These are phyloP conservation scores for Halisarca cf. caerulea DNA, from an alignment of 37 sponge, comb jelly and placozoan genomes.

Conservation along the genomic window DNA sequence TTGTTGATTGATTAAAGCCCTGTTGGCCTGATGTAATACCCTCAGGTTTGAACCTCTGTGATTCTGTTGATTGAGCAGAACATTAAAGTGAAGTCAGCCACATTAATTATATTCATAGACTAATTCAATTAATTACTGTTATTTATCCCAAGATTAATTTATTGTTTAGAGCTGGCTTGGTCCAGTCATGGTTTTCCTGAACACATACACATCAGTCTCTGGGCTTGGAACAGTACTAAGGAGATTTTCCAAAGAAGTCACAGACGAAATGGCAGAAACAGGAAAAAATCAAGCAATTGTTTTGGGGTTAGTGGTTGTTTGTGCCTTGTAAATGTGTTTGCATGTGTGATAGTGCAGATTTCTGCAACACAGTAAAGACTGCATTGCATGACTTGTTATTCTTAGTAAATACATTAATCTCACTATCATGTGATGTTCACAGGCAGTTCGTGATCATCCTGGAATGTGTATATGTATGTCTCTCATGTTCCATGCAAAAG, in stretches of 20 bases:
- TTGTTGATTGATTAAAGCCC: too few relatives aligned
- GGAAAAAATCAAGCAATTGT: constrained; percentile 39
- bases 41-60: too few relatives aligned
- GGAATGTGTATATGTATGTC: too few relatives aligned
- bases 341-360: not conserved
- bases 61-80: not conserved
- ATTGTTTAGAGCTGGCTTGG: constrained; percentile 76
- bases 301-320: constrained; percentile 44
- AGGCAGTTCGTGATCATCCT: too few relatives aligned
- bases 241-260: constrained; percentile 12
- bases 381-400: too few relatives aligned
- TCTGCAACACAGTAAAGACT: too few relatives aligned
- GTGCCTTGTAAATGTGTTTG: not conserved
- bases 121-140: too few relatives aligned
- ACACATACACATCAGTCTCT: not conserved
- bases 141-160: not conserved
- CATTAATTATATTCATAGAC: too few relatives aligned
- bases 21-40: too few relatives aligned
- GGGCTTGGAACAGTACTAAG: not conserved
- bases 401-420: too few relatives aligned
- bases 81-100: not conserved
- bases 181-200: constrained; percentile 59
- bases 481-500: too few relatives aligned
- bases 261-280: constrained; percentile 27
- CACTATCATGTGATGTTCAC: too few relatives aligned